Evolutionary conservation across 2,113 vertebrate species (phyloP).

Genomic region (Atherinomorus stipes): DNA sequence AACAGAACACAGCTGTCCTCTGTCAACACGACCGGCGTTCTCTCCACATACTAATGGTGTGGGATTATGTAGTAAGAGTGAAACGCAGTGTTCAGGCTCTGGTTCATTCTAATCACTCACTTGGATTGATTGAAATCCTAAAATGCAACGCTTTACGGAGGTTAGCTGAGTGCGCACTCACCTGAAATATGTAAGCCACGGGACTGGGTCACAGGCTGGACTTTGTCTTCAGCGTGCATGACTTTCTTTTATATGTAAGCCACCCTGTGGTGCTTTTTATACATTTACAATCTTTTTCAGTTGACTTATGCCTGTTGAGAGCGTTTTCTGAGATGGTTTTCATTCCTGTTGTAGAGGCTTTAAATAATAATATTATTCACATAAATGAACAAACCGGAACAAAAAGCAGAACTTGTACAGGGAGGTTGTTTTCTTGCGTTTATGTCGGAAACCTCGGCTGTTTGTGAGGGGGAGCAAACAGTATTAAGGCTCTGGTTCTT

Average conservation of each 20-base stretch:
- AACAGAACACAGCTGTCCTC: constrained; percentile 12
- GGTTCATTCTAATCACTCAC: constrained; percentile 38
- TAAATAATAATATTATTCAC: no score
- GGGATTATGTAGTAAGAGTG: constrained; percentile 36
- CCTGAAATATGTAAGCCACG: constrained; percentile 11
- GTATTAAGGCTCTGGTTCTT: no score
- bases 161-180: constrained; percentile 20
- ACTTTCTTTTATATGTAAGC: not conserved
- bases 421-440: no score
- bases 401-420: no score
- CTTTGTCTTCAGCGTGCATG: not conserved
- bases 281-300: no score
- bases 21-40: not conserved
- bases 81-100: constrained; percentile 15
- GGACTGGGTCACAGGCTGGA: constrained; percentile 6
- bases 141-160: constrained; percentile 9
- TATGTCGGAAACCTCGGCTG: no score
- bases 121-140: constrained; percentile 50
- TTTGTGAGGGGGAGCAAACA: no score
- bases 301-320: no score
- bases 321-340: no score
- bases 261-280: no score
- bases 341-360: no score
- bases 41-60: not conserved
- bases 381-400: no score